Conservation (phyloP, 2,888 invertebrate genomes). For the Caenorhabditis sp. region DNA sequence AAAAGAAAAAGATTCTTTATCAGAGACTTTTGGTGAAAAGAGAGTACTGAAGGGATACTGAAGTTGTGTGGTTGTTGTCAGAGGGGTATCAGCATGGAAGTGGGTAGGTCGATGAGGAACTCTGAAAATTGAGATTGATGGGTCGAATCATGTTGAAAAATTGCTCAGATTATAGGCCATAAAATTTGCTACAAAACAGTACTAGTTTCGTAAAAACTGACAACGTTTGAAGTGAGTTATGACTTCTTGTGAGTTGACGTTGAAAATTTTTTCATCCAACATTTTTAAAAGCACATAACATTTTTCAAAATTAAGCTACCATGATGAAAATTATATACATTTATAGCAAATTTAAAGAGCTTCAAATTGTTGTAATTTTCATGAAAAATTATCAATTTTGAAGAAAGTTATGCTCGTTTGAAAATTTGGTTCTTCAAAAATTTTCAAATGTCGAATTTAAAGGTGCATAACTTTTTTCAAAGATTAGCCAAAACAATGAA, state of each 20-base stretch:
- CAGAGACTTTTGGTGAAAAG: background rate
- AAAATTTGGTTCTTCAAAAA: too few species aligned
- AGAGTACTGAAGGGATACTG: conserved; percentile 4
- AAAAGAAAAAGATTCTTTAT: background rate
- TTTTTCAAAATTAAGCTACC: background rate
- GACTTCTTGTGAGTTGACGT: too few species aligned
- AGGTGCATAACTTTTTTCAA: too few species aligned
- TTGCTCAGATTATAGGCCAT: background rate
- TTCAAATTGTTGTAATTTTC: background rate
- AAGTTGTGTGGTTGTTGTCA: too few species aligned
- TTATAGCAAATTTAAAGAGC: background rate
- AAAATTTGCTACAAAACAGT: background rate
- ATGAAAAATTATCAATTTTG: too few species aligned
- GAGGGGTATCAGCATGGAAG: conserved; percentile 66
- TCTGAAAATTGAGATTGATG: conserved; percentile 58
- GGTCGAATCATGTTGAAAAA: background rate
- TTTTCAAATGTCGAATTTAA: too few species aligned
- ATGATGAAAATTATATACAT: background rate
- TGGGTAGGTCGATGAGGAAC: conserved; percentile 71
- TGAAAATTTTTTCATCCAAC: too few species aligned
- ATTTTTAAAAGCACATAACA: too few species aligned
- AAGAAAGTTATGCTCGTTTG: too few species aligned
- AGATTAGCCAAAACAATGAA: too few species aligned
- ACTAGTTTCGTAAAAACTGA: background rate
- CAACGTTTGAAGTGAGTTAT: background rate